phyloP scores from a whole-genome alignment of 1,140 invertebrate genomes.

The Callitettix versicolor region DNA sequence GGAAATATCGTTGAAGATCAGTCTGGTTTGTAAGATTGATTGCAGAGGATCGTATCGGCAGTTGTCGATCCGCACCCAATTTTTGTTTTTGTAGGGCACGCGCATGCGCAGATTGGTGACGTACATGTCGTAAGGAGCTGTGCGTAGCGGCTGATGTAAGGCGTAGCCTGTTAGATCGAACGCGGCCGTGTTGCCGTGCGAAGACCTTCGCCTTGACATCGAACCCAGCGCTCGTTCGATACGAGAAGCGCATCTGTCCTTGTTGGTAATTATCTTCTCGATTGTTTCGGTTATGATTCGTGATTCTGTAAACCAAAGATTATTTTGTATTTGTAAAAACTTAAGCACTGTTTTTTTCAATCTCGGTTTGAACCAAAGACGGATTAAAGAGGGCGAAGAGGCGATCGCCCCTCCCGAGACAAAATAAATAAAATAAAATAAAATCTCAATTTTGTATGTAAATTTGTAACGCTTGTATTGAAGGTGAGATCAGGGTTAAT shows the following conservation, averaged over 20 bases:
- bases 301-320: not conserved
- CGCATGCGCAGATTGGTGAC: slow-evolving; percentile 51
- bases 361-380: no score
- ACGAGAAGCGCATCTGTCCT: slow-evolving; percentile 11
- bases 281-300: slow-evolving; percentile 1
- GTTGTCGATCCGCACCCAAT: slow-evolving; percentile 48
- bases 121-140: slow-evolving; percentile 50
- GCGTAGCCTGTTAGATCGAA: slow-evolving; percentile 51
- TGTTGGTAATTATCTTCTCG: not conserved
- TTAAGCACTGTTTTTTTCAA: no score
- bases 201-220: slow-evolving; percentile 13
- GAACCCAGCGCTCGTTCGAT: slow-evolving; percentile 15
- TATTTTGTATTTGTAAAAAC: not conserved
- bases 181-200: slow-evolving; percentile 6
- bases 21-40: slow-evolving; percentile 58
- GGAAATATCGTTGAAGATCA: slow-evolving; percentile 64
- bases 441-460: no score
- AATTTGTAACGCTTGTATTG: no score
- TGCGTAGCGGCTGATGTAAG: slow-evolving; percentile 44
- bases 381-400: no score
- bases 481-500: no score
- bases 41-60: slow-evolving; percentile 53
- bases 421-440: no score
- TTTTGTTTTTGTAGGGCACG: slow-evolving; percentile 33
- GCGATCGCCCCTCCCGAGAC: no score